Conservation (phyloP, 2,888 invertebrate genomes). For the Ectemnius continuus region DNA sequence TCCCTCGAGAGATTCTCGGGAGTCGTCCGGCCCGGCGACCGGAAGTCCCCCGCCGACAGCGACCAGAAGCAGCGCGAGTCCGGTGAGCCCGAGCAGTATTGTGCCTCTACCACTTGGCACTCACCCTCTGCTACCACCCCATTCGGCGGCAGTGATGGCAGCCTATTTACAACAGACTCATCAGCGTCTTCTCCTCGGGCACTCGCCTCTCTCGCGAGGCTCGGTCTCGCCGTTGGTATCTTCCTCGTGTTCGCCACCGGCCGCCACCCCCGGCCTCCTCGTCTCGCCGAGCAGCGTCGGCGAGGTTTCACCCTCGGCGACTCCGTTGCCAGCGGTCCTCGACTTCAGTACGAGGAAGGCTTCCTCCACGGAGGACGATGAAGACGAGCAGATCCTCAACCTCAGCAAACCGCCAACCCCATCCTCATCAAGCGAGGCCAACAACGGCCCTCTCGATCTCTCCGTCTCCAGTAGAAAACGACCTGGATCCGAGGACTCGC, state of each 20-base stretch:
- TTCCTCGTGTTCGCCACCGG: conserved; percentile 84
- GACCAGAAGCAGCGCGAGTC: conserved; percentile 79
- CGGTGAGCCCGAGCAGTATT: conserved; percentile 84
- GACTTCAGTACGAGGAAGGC: conserved; percentile 89
- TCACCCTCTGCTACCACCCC: conserved; percentile 85
- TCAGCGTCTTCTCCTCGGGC: conserved; percentile 86
- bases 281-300: conserved; percentile 81
- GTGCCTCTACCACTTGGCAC: conserved; percentile 84
- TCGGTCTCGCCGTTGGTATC: conserved; percentile 85
- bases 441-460: conserved; percentile 87
- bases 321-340: conserved; percentile 81
- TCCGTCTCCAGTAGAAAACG: conserved; percentile 88
- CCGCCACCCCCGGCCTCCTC: conserved; percentile 78
- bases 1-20: conserved; percentile 88
- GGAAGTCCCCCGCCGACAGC: conserved; percentile 85
- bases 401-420: conserved; percentile 84
- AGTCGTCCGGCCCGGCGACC: conserved; percentile 83
- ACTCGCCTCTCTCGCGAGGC: conserved; percentile 80
- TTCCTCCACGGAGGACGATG: conserved; percentile 80
- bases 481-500: conserved; percentile 82
- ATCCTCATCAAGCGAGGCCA: conserved; percentile 79
- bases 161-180: conserved; percentile 87
- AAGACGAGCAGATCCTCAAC: conserved; percentile 85
- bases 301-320: conserved; percentile 75
- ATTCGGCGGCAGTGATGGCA: conserved; percentile 88